phyloP scores from a whole-genome alignment of 2,888 invertebrate genomes.

The Nomada fabriciana region DNA sequence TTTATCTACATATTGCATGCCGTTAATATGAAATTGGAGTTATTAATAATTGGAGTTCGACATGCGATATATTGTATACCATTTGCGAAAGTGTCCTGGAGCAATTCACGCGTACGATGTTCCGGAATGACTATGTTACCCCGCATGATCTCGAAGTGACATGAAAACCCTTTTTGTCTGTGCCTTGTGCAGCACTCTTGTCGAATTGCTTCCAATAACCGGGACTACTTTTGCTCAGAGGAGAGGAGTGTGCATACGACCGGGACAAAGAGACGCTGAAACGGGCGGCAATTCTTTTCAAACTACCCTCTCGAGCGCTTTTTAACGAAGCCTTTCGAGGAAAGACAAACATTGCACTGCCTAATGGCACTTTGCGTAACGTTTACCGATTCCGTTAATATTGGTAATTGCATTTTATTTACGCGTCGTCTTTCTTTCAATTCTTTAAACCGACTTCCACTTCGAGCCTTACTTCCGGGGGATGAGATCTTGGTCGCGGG shows the following conservation, averaged over 20 bases:
- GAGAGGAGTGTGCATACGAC: not conserved
- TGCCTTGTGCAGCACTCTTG: slow-evolving; percentile 36
- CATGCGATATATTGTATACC: not conserved
- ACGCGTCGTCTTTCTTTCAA: not conserved
- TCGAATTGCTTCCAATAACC: slow-evolving; percentile 45
- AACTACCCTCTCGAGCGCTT: slow-evolving; percentile 25
- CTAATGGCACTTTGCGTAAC: slow-evolving; percentile 45
- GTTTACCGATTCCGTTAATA: slow-evolving; percentile 35
- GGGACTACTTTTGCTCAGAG: not conserved
- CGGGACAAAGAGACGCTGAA: slow-evolving; percentile 28
- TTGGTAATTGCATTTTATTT: slow-evolving; percentile 37
- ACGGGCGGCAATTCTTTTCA: slow-evolving; percentile 41
- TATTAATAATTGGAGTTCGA: too few relatives aligned
- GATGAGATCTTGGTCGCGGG: not conserved
- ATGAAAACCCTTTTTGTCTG: slow-evolving; percentile 55
- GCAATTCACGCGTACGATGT: slow-evolving; percentile 4
- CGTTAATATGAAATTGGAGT: too few relatives aligned
- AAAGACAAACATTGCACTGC: slow-evolving; percentile 49
- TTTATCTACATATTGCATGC: too few relatives aligned
- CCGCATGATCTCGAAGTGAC: slow-evolving; percentile 31
- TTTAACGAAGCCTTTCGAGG: slow-evolving; percentile 42
- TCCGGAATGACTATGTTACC: not conserved
- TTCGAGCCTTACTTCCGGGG: too few relatives aligned
- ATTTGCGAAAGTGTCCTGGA: not conserved
- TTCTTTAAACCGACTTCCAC: not conserved